Base-by-base conservation (phyloP, 2,797 vertebrate species). In the Aulostomus chinensis region DNA sequence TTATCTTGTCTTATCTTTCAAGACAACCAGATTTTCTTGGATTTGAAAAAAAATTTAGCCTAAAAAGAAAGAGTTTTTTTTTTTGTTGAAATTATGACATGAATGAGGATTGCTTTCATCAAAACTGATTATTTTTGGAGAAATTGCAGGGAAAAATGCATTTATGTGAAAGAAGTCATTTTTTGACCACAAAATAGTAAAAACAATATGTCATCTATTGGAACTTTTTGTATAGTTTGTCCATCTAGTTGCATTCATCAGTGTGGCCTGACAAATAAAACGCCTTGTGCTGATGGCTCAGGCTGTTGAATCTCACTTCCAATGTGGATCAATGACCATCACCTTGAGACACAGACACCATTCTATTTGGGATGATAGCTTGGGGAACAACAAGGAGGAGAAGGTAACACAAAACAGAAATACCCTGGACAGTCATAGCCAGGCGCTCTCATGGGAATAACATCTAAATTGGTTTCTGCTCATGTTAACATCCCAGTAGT, bases 331-430 rank as follows among this genome's bases (percentile, higher is more conserved):
- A 87, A 87, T 87, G 80, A 62, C 53, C 45, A 53, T 75, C 31
- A 78, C 77, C 87, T 82, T 76, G 80, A 86, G 86, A 82, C 59
- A 62, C 62, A 80, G 82, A 85, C 78, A 78, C 72, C 69, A 81
- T 85, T 86, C 78, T 83, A 76, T 87, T 87, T 85, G 77, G 68
- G 78, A 78, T 78, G 80, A 86, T 83, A 65, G 84, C 80, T 81
- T 39, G 29, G 68, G 81, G 73, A 60, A 61, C 78, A 79, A 85
- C 76, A 85, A 87, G 70, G 76, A 68, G 58, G 74, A 54, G 67
- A 70, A 78, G 76, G 77, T 81, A 85, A 86, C 78, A 87, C 68
- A 69, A 84, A 87, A 85, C 58, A 84, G 74, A 82, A 85, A 82
- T 76, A 68, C 72, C 58, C 55, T 56, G 70, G 73, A 76, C 71